Conservation (phyloP, 1,140 invertebrate species). For the Hylaeus volcanicus region DNA sequence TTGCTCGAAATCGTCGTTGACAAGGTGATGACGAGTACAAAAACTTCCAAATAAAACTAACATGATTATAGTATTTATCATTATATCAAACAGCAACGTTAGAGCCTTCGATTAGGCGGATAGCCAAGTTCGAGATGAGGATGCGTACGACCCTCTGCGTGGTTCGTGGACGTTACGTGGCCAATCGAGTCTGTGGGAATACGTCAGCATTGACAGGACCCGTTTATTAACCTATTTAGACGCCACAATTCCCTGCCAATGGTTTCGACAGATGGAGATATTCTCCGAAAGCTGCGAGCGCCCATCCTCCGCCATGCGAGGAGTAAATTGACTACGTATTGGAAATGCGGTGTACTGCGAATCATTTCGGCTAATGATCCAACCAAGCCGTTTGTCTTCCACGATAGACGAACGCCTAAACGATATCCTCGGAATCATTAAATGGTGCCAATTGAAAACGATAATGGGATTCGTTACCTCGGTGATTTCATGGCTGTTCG, state of each 20-base stretch:
- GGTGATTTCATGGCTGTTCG: constrained; percentile 53
- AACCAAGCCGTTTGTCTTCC: not conserved
- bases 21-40: too few relatives aligned
- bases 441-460: constrained; percentile 46
- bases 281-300: constrained; percentile 45
- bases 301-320: constrained; percentile 34
- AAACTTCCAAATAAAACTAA: too few relatives aligned
- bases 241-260: constrained; percentile 53
- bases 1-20: too few relatives aligned
- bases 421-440: constrained; percentile 44
- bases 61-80: too few relatives aligned
- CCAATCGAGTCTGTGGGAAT: constrained; percentile 71
- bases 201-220: constrained; percentile 66
- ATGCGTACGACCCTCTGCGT: constrained; percentile 66
- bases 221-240: constrained; percentile 73
- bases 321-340: constrained; percentile 40
- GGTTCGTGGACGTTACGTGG: constrained; percentile 44
- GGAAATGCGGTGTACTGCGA: constrained; percentile 23
- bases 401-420: constrained; percentile 4
- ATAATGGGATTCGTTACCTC: constrained; percentile 40
- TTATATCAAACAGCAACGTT: not conserved
- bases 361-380: not conserved
- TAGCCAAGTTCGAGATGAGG: constrained; percentile 26
- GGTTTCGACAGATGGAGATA: constrained; percentile 63
- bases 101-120: constrained; percentile 20